These are phyloP conservation scores for Pyrrhia umbra DNA, from an alignment of 2,888 invertebrate genomes.

Conservation along the genomic window DNA sequence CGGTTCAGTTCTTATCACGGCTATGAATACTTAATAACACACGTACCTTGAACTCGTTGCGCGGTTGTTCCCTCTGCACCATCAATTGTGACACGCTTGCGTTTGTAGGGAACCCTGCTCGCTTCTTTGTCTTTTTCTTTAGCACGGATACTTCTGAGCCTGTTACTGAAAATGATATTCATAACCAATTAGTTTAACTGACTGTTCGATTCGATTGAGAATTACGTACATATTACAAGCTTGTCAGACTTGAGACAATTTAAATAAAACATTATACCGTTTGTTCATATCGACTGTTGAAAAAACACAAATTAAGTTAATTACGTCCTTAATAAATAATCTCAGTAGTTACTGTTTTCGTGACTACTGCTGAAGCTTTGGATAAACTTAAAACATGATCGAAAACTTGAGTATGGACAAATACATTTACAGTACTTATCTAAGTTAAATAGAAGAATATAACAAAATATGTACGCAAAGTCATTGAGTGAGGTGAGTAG, in stretches of 20 bases:
- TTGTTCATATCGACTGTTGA: no score
- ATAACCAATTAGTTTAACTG: slow-evolving; percentile 12
- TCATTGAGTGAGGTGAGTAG: slow-evolving; percentile 71
- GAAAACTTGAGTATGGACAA: slow-evolving; percentile 31
- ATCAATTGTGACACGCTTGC: slow-evolving; percentile 92
- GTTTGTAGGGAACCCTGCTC: slow-evolving; percentile 90
- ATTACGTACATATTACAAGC: neutral
- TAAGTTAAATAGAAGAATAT: slow-evolving; percentile 53
- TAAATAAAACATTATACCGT: neutral
- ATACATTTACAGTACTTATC: slow-evolving; percentile 43
- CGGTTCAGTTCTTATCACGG: slow-evolving; percentile 78
- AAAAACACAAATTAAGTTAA: neutral
- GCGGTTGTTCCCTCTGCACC: slow-evolving; percentile 91
- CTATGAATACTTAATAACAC: slow-evolving; percentile 76
- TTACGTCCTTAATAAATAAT: slow-evolving; percentile 14
- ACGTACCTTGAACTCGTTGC: slow-evolving; percentile 87
- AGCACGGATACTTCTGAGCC: slow-evolving; percentile 83
- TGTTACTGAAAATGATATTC: slow-evolving; percentile 70
- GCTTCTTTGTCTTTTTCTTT: slow-evolving; percentile 92
- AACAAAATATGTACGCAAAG: slow-evolving; percentile 58
- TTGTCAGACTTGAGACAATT: neutral
- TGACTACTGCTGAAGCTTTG: slow-evolving; percentile 1
- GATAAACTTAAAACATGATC: slow-evolving; percentile 15
- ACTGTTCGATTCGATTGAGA: neutral
- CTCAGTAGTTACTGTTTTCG: neutral